Percentiles rank a stretch among this genome's conserved stretches.
Evolutionary conservation across 2,113 vertebrate genomes (phyloP).

Genomic region (Clupea harengus): DNA sequence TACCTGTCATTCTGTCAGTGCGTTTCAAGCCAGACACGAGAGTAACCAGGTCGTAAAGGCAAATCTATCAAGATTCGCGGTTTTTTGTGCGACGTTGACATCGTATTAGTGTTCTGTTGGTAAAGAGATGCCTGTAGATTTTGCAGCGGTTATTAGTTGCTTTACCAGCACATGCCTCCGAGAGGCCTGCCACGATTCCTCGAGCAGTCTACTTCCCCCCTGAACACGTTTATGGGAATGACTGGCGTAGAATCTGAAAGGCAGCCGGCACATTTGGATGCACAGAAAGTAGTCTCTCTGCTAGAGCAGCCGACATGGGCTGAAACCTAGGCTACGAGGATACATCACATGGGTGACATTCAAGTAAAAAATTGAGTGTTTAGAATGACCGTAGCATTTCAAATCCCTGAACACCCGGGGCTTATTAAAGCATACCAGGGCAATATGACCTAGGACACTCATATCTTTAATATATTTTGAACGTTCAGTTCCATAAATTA

Average conservation of each 20-base stretch:
- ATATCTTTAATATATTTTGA: constrained; percentile 1
- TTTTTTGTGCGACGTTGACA: not conserved
- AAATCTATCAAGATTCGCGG: not conserved
- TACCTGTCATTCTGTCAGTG: not conserved
- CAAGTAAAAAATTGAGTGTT: not conserved
- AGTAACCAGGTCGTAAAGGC: not conserved
- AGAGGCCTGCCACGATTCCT: constrained; percentile 11
- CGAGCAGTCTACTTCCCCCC: not conserved
- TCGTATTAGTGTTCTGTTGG: not conserved
- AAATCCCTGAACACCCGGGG: not conserved
- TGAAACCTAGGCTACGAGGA: not conserved
- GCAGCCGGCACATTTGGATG: not conserved
- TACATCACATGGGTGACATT: not conserved
- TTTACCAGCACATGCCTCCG: not conserved
- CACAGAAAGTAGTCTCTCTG: not conserved
- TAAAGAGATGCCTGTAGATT: not conserved
- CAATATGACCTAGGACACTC: not conserved
- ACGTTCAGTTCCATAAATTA: not conserved
- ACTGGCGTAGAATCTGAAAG: not conserved
- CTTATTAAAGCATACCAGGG: constrained; percentile 3
- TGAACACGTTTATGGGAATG: not conserved
- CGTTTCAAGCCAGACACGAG: not conserved
- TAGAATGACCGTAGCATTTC: not conserved
- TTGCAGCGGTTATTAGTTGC: not conserved
- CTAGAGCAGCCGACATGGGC: not conserved